Base-by-base conservation (phyloP, 2,113 vertebrate genomes). In the Alligator mississippiensis region DNA sequence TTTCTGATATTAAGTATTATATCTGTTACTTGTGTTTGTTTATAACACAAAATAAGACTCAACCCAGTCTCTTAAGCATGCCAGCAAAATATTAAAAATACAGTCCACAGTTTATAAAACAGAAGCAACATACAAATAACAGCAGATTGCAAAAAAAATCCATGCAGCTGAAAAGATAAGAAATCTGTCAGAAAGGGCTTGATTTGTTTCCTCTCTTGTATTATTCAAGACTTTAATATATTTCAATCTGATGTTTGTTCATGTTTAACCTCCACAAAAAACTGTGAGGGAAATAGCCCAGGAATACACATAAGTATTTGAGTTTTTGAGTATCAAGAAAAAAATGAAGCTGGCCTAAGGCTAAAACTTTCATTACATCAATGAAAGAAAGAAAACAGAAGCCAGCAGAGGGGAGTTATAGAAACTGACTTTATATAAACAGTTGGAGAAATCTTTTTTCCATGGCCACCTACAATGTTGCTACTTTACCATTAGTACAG, bases 341-440 rank as follows among this genome's bases (percentile, higher is more conserved):
- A 84, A 83, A 80, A 94, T 92, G 93, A 86, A 94, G 80, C 85
- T 97, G 94, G 95, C 96, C 96, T 97, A 88, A 96, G 93, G 97
- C 95, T 97, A 96, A 93, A 95, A 93, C 95, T 96, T 97, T 90
- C 94, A 97, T 96, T 96, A 90, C 92, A 96, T 97, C 97, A 96
- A 76, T 80, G 95, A 97, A 96, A 97, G 96, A 97, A 97, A 96
- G 95, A 96, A 98, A 98, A 97, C 97, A 98, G 98, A 97, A 98
- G 97, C 96, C 90, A 84, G 74, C 82, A 96, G 90, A 97, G 90
- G 92, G 94, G 91, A 97, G 90, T 95, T 97, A 97, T 93, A 98
- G 97, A 97, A 98, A 97, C 96, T 97, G 96, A 98, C 96, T 98
- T 97, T 95, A 91, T 95, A 96, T 97, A 98, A 98, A 98, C 96